Evolutionary conservation across 2,113 vertebrate species (phyloP), one percentile per base, ranked within the genome.

Genomic region (Lampris megalopsis): DNA sequence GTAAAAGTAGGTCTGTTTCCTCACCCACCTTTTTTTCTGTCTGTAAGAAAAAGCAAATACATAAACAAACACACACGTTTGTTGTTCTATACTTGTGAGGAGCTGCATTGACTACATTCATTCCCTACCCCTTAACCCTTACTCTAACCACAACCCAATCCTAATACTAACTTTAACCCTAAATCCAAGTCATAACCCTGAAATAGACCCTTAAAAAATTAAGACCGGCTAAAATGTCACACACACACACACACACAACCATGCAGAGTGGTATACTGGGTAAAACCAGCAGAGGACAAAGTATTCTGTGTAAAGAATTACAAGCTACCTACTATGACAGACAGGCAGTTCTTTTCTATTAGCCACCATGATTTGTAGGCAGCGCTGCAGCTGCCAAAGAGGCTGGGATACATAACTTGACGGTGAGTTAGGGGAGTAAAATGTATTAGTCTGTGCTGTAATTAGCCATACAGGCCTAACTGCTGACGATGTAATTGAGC

Each of bases 381-480:
- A 24, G 69, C 50, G 45, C 35, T 9, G 47, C 67, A 54, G 48
- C 38, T 73, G 43, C 13, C 24, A 40, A 1, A 4, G 53, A n/a
- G 10, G 41, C 38, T 2, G n/a, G 49, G 3, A 38, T 53, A 36
- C 65, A 48, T 42, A 62, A 6, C 5, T 6, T 24, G 40, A 40
- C 41, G 11, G 47, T 9, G 38, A 4, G 38, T 40, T 40, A 24
- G 38, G 40, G 60, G 38, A 53, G 68, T 62, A n/a, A 65, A 40
- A 50, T 50, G 48, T 66, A 36, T 62, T 10, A 45, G 40, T 58
- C 38, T 42, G 6, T 66, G 64, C 35, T 48, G 43, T 74, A 80
- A 85, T 80, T 77, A 87, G 54, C 66, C 56, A 67, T n/a, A 3
- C 35, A 41, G 63, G 42, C 58, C 68, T n/a, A 45, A 73, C 45